phyloP scores from a whole-genome alignment of 2,113 vertebrate species.

The Amphiprion percula region DNA sequence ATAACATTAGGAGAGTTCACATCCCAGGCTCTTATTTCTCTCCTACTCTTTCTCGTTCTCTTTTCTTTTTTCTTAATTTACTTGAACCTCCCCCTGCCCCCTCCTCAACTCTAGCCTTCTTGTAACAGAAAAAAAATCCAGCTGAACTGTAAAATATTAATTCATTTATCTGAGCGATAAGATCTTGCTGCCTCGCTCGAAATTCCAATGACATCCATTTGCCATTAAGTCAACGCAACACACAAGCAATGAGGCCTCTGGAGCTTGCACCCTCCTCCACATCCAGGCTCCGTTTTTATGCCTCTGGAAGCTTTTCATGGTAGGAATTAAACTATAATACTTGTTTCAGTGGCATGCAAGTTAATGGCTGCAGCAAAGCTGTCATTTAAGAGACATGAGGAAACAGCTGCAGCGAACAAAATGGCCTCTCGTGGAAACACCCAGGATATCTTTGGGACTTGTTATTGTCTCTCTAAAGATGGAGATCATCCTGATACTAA shows the following conservation, averaged over 20 bases:
- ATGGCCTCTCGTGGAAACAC: conserved; percentile 75
- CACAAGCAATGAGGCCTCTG: conserved; percentile 75
- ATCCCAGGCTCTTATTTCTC: conserved; percentile 77
- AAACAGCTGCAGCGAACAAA: conserved; percentile 77
- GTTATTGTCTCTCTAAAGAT: conserved; percentile 71
- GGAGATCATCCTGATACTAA: conserved; percentile 71
- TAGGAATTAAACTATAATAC: conserved; percentile 85
- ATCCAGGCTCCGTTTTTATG: conserved; percentile 66
- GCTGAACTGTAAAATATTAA: conserved; percentile 86
- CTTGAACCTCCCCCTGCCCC: conserved; percentile 73
- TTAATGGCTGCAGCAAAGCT: conserved; percentile 79
- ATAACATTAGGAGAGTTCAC: conserved; percentile 85
- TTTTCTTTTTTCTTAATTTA: conserved; percentile 81
- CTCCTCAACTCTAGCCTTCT: conserved; percentile 72
- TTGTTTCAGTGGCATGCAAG: conserved; percentile 80
- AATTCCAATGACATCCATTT: conserved; percentile 85
- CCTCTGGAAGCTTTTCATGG: conserved; percentile 84
- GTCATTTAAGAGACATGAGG: conserved; percentile 78
- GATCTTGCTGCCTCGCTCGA: conserved; percentile 82
- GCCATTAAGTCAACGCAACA: conserved; percentile 81
- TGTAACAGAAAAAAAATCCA: conserved; percentile 72
- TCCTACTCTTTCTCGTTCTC: conserved; percentile 69
- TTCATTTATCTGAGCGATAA: conserved; percentile 86
- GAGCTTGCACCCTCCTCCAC: conserved; percentile 68
- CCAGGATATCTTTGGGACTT: conserved; percentile 66